Evolutionary conservation across 2,113 vertebrate genomes (phyloP).

Genomic region (Python bivittatus): DNA sequence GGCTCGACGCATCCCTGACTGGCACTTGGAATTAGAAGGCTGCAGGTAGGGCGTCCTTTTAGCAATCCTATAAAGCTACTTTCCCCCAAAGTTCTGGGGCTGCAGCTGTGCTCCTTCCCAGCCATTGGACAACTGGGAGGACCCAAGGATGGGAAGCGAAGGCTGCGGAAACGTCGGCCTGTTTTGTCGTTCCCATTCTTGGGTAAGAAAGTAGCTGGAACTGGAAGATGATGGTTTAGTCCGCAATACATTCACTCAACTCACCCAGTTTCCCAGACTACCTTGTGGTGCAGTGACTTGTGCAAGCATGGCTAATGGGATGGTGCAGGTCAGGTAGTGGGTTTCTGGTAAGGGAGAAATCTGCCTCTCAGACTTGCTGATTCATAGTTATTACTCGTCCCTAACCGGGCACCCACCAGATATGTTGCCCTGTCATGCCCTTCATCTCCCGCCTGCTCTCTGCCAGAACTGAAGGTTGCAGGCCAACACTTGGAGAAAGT

Average conservation of each 20-base stretch:
- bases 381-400: neutral
- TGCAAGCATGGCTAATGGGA: neutral
- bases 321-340: too few species aligned
- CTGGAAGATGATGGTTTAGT: neutral
- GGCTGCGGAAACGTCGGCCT: neutral
- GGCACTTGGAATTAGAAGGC: neutral
- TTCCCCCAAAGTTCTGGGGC: neutral
- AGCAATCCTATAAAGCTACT: neutral
- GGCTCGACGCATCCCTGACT: neutral
- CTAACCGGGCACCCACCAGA: neutral
- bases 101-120: neutral
- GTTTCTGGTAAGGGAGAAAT: neutral
- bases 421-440: too few species aligned
- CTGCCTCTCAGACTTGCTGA: neutral
- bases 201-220: neutral
- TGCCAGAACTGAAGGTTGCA: neutral
- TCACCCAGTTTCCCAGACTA: neutral
- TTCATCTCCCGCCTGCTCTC: neutral
- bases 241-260: neutral
- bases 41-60: neutral
- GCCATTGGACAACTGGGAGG: neutral
- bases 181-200: neutral
- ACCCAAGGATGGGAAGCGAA: neutral
- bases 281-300: neutral
- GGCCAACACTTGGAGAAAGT: neutral